Conservation (phyloP, 2,888 invertebrate species). For the Polydesmus complanatus region DNA sequence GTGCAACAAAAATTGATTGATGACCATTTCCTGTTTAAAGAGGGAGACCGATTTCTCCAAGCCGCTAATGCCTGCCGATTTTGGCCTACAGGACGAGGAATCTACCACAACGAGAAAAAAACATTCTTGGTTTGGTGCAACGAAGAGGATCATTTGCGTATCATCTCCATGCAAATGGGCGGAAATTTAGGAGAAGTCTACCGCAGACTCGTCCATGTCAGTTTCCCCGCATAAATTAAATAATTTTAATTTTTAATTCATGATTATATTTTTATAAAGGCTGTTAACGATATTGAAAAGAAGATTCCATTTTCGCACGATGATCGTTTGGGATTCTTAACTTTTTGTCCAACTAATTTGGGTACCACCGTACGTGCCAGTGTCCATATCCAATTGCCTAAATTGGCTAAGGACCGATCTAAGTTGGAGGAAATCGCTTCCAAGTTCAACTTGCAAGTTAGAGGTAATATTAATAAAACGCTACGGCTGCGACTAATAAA, state of each 20-base stretch:
- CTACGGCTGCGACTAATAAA: neutral
- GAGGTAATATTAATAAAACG: slow-evolving; percentile 27
- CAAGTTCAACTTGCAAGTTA: slow-evolving; percentile 68
- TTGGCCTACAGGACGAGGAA: slow-evolving; percentile 96
- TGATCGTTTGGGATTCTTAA: slow-evolving; percentile 89
- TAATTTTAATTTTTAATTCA: slow-evolving; percentile 8
- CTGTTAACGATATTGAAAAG: slow-evolving; percentile 87
- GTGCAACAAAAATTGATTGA: slow-evolving; percentile 92
- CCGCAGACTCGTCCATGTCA: slow-evolving; percentile 58
- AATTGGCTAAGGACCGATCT: slow-evolving; percentile 74
- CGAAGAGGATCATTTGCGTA: slow-evolving; percentile 93
- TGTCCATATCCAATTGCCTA: slow-evolving; percentile 95
- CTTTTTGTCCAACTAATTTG: slow-evolving; percentile 97
- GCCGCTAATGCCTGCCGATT: slow-evolving; percentile 89
- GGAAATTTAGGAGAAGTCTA: slow-evolving; percentile 66
- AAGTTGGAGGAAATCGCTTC: slow-evolving; percentile 80
- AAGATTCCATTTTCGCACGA: slow-evolving; percentile 89
- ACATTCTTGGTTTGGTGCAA: slow-evolving; percentile 97
- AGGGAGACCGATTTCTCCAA: slow-evolving; percentile 64
- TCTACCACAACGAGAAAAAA: slow-evolving; percentile 93
- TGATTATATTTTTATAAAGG: slow-evolving; percentile 32
- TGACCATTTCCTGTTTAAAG: slow-evolving; percentile 97
- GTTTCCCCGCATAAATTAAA: slow-evolving; percentile 2
- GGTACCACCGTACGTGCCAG: slow-evolving; percentile 96
- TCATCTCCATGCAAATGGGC: slow-evolving; percentile 97